Evolutionary conservation across 2,888 invertebrate genomes (phyloP), one percentile per base, ranked within the genome.

Genomic region (Perizoma flavofasciatum): DNA sequence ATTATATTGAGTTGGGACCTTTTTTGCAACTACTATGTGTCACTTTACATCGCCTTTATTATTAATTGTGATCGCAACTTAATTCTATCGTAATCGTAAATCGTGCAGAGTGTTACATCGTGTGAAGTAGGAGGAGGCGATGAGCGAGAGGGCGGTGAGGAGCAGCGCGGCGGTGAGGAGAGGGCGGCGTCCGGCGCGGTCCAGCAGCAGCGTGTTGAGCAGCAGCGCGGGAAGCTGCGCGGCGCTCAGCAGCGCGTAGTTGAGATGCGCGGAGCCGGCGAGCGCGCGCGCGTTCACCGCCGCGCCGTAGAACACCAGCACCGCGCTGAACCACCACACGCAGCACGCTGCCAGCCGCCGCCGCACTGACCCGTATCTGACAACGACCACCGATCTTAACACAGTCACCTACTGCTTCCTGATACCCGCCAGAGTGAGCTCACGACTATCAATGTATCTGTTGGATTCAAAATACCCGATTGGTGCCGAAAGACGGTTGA

Each of bases 231-330:
- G 89, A 67, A 89, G 76, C 79, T 90, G 89, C 54, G 84, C 87
- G 6, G 81, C 84, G 32, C 89, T 86, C 61, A 90, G 74, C 74
- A 89, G 81, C 70, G 85, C 88, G 79, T 84, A 89, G 74, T 83
- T 89, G 59, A 69, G 79, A 77, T 89, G 89, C 70, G 79, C 71
- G 10, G 85, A 81, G 65, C 88, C 88, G 6, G 82, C 78, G 68
- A 89, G 81, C 67, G 85, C 80, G 71, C 83, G 86, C 75, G 89
- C 79, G 55, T 82, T 82, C 68, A 86, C 90, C 35, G 90, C 90
- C 75, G 89, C 82, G 63, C 89, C 90, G 82, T 89, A 90, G 81
- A 88, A 89, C 78, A 90, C 90, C 82, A 90, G 87, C 74, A 90
- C 89, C 2, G 85, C 88, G 6, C 84, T 85, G 66, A 82, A 69